phyloP scores from a whole-genome alignment of 64 coral and sea anemone species.

The Exaiptasia diaphana region DNA sequence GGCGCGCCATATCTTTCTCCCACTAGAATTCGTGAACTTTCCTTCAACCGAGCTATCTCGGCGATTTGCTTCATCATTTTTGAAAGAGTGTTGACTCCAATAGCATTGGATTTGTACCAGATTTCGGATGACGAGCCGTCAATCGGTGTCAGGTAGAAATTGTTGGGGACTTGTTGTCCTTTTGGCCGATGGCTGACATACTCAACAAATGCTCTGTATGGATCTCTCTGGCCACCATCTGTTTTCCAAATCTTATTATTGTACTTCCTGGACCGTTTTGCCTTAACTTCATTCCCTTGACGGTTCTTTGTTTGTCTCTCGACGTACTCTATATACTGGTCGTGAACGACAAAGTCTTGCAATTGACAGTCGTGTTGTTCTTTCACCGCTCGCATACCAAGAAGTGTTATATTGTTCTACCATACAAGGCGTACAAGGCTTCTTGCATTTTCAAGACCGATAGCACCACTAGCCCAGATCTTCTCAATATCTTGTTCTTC shows the following conservation, averaged over 20 bases:
- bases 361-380: slow-evolving; percentile 50
- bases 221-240: slow-evolving; percentile 52
- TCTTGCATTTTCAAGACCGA: slow-evolving; percentile 35
- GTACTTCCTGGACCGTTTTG: slow-evolving; percentile 60
- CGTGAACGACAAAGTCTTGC: slow-evolving; percentile 24
- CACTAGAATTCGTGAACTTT: slow-evolving; percentile 47
- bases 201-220: slow-evolving; percentile 28
- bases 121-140: neutral
- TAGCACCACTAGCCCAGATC: slow-evolving; percentile 26
- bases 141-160: slow-evolving; percentile 17
- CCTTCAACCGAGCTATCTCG: neutral
- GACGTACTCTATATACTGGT: slow-evolving; percentile 32
- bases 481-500: slow-evolving; percentile 48
- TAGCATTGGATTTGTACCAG: neutral
- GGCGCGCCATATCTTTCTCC: slow-evolving; percentile 48
- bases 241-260: slow-evolving; percentile 64
- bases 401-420: slow-evolving; percentile 46
- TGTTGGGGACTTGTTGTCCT: slow-evolving; percentile 20
- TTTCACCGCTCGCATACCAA: slow-evolving; percentile 31
- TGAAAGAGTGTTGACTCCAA: neutral
- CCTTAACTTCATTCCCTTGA: slow-evolving; percentile 14
- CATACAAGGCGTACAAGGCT: slow-evolving; percentile 40
- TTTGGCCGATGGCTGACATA: slow-evolving; percentile 31
- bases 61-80: slow-evolving; percentile 25
- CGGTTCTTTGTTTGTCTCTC: slow-evolving; percentile 58